Conservation (phyloP, 2,113 vertebrate species). For the Amphiprion percula region DNA sequence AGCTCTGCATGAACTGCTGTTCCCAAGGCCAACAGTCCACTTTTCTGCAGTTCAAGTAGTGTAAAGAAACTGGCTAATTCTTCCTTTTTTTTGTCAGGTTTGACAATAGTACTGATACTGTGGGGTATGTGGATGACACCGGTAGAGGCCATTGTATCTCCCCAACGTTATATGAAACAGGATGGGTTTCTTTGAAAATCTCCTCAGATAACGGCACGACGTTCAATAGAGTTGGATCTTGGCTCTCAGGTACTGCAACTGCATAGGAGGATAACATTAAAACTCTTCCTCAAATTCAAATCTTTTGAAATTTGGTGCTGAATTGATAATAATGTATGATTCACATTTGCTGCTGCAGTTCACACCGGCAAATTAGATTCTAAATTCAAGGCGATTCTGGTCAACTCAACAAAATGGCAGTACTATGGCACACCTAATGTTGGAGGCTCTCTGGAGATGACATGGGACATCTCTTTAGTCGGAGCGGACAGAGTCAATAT, state of each 20-base stretch:
- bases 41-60: background rate
- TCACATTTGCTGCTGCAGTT: conserved; percentile 78
- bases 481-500: conserved; percentile 77
- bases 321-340: background rate
- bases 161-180: conserved; percentile 90
- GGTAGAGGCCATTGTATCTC: conserved; percentile 90
- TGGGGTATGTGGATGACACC: conserved; percentile 83
- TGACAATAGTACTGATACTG: conserved; percentile 76
- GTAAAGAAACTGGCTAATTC: background rate
- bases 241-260: conserved; percentile 89
- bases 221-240: conserved; percentile 84
- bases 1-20: background rate
- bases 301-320: background rate
- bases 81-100: conserved; percentile 84
- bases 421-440: conserved; percentile 90
- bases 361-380: conserved; percentile 88
- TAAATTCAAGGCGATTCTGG: conserved; percentile 84
- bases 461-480: conserved; percentile 84
- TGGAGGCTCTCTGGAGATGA: conserved; percentile 83
- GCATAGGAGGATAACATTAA: background rate
- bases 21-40: too few relatives aligned
- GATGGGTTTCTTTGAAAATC: conserved; percentile 88
- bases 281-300: background rate
- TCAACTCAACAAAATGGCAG: conserved; percentile 92
- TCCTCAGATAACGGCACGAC: conserved; percentile 83